phyloP scores from a whole-genome alignment of 30 jellyfish, hydroid and myxozoan genomes.

The Rhopilema esculentum region DNA sequence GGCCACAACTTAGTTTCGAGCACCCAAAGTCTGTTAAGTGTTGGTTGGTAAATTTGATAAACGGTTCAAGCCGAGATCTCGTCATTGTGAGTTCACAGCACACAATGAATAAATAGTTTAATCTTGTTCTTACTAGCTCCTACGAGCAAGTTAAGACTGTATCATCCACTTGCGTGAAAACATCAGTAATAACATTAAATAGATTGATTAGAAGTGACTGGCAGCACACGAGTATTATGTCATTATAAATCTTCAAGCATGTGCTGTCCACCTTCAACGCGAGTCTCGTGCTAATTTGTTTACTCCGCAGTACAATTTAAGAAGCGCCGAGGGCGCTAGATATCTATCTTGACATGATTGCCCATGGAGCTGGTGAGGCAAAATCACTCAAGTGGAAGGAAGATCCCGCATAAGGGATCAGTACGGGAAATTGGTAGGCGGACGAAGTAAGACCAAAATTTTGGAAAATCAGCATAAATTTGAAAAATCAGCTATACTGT shows the following conservation, averaged over 20 bases:
- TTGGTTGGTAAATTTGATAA: conserved; percentile 19
- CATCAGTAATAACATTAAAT: not conserved
- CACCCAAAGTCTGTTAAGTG: conserved; percentile 24
- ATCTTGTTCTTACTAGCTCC: conserved; percentile 9
- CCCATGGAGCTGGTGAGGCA: too few species aligned
- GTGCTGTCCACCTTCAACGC: not conserved
- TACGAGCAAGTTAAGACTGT: not conserved
- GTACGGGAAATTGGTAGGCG: too few species aligned
- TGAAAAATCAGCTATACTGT: too few species aligned
- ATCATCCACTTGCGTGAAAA: conserved; percentile 1
- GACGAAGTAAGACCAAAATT: too few species aligned
- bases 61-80: conserved; percentile 1
- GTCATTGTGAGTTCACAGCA: not conserved
- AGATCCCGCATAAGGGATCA: too few species aligned
- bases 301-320: too few species aligned
- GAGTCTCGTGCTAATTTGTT: not conserved
- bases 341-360: too few species aligned
- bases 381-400: too few species aligned
- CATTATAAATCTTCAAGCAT: not conserved
- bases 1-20: conserved; percentile 10
- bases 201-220: not conserved
- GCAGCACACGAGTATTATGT: not conserved
- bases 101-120: conserved; percentile 10
- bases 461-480: too few species aligned
- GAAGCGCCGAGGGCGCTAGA: too few species aligned